These are phyloP conservation scores for Strix uralensis DNA, from an alignment of 2,113 vertebrate species.

Conservation along the genomic window DNA sequence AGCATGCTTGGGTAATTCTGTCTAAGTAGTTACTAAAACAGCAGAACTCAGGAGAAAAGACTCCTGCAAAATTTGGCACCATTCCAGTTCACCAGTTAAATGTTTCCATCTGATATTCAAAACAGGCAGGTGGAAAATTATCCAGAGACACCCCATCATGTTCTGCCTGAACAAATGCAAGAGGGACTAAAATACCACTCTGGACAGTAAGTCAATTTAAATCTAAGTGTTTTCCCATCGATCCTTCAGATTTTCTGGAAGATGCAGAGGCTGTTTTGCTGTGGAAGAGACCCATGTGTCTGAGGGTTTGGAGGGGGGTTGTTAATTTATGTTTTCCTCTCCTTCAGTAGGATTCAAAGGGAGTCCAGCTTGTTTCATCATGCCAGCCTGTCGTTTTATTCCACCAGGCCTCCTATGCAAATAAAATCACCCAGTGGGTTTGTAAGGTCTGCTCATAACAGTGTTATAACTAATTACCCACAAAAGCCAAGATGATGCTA, in stretches of 20 bases:
- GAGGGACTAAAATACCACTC: constrained; percentile 15
- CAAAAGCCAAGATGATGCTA: not conserved
- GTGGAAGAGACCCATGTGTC: not conserved
- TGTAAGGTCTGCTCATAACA: not conserved
- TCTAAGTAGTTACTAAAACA: constrained; percentile 4
- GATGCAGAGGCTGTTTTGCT: not conserved
- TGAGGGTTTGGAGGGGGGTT: not conserved
- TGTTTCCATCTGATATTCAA: constrained; percentile 46
- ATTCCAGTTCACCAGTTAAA: not conserved
- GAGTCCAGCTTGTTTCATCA: not conserved
- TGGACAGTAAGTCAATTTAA: not conserved
- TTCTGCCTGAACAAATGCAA: constrained; percentile 32
- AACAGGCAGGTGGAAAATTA: constrained; percentile 61
- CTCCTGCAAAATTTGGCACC: not conserved
- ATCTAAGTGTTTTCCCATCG: not conserved
- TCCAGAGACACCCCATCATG: constrained; percentile 3
- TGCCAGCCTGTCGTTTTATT: not conserved
- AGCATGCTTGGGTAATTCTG: constrained; percentile 25
- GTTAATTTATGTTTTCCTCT: constrained; percentile 5
- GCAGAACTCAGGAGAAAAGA: constrained; percentile 15
- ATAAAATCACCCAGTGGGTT: not conserved
- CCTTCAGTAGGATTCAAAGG: not conserved
- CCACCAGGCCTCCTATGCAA: not conserved
- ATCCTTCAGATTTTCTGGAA: not conserved
- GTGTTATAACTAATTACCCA: constrained; percentile 25